phyloP scores from a whole-genome alignment of 2,888 invertebrate species.

The Ophioninae sp. region DNA sequence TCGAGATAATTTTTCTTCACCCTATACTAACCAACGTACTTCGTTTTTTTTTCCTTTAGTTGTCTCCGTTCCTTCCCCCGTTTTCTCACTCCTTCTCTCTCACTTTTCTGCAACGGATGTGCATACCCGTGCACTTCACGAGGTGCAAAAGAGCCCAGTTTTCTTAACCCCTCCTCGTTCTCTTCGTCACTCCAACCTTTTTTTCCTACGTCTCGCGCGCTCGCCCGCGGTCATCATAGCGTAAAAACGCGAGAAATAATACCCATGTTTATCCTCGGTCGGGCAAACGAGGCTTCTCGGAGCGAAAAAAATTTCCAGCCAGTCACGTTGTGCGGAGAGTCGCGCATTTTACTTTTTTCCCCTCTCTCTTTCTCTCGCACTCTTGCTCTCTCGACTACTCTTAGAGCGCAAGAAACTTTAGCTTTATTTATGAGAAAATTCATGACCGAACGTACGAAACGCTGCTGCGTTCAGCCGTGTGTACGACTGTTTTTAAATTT shows the following conservation, averaged over 20 bases:
- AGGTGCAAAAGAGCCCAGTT: constrained; percentile 22
- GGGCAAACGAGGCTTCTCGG: constrained; percentile 32
- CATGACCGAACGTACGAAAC: constrained; percentile 6
- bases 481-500: constrained; percentile 6
- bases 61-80: background rate
- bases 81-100: background rate
- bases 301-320: constrained; percentile 39
- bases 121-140: background rate
- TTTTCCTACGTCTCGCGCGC: constrained; percentile 21
- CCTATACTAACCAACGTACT: constrained; percentile 31
- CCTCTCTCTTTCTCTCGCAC: background rate
- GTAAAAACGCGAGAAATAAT: constrained; percentile 54
- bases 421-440: constrained; percentile 37
- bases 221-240: constrained; percentile 36
- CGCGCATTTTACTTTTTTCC: constrained; percentile 11
- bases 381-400: constrained; percentile 2
- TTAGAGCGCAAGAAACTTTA: constrained; percentile 15
- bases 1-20: constrained; percentile 57
- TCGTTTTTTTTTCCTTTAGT: background rate
- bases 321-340: constrained; percentile 28
- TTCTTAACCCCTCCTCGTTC: constrained; percentile 34
- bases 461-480: background rate
- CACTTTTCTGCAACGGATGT: background rate
- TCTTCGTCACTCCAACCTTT: constrained; percentile 54
- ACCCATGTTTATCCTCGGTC: constrained; percentile 41